phyloP scores from a whole-genome alignment of 2,113 vertebrate species.

The Sinosuthora webbiana region DNA sequence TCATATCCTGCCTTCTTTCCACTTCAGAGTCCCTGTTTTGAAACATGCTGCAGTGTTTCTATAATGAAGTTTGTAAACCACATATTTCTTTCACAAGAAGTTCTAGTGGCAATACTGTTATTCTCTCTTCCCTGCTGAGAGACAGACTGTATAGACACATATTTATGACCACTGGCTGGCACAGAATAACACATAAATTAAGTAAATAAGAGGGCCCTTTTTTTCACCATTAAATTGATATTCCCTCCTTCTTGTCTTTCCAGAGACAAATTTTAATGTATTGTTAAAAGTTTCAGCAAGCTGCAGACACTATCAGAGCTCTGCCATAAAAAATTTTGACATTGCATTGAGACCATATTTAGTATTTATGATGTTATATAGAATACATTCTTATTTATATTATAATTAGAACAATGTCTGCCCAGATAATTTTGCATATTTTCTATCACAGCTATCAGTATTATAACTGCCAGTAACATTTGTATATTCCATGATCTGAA shows the following conservation, averaged over 20 bases:
- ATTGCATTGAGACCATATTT: not conserved
- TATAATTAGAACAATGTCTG: not conserved
- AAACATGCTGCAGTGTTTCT: not conserved
- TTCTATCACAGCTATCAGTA: not conserved
- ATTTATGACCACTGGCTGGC: not conserved
- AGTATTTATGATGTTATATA: not conserved
- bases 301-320: not conserved
- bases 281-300: not conserved
- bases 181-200: not conserved
- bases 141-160: no score
- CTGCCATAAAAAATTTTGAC: not conserved
- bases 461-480: not conserved
- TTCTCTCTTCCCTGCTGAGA: not conserved
- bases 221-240: not conserved
- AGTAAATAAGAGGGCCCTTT: not conserved
- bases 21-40: not conserved
- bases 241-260: not conserved
- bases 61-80: not conserved
- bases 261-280: not conserved
- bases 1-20: not conserved
- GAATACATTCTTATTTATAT: not conserved
- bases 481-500: not conserved
- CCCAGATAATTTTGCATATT: not conserved
- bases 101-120: not conserved
- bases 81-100: not conserved